Evolutionary conservation across 1,140 invertebrate species (phyloP).

Genomic region (Centruroides sculpturatus): DNA sequence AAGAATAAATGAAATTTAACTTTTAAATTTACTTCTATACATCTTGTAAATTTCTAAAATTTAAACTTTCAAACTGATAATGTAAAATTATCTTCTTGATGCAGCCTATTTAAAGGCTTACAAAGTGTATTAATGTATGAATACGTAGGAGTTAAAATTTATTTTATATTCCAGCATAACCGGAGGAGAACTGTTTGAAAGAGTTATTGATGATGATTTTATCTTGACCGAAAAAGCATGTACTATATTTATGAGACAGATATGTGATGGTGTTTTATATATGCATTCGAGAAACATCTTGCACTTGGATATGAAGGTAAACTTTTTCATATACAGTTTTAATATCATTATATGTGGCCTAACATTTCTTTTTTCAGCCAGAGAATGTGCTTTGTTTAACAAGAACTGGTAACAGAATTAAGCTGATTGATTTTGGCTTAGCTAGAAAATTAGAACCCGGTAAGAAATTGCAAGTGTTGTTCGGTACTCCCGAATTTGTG

Average conservation of each 20-base stretch:
- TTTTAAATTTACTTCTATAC: too few species aligned
- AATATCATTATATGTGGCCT: too few species aligned
- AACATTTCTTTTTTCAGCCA: conserved; percentile 46
- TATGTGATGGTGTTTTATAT: conserved; percentile 91
- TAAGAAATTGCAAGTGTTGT: conserved; percentile 64
- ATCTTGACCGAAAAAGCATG: conserved; percentile 88
- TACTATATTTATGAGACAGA: conserved; percentile 90
- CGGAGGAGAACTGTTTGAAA: conserved; percentile 93
- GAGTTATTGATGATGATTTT: conserved; percentile 96
- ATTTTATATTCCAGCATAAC: conserved; percentile 51
- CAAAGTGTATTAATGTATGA: too few species aligned
- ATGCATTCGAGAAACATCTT: conserved; percentile 96
- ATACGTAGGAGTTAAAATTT: too few species aligned
- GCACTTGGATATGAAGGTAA: conserved; percentile 55
- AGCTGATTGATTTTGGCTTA: conserved; percentile 95
- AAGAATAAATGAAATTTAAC: too few species aligned
- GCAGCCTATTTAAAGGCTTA: too few species aligned
- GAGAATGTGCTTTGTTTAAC: conserved; percentile 95
- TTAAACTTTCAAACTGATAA: too few species aligned
- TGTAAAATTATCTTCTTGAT: too few species aligned
- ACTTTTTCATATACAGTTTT: not conserved
- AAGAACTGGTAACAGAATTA: conserved; percentile 87
- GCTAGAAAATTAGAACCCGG: conserved; percentile 80
- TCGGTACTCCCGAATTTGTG: conserved; percentile 97
- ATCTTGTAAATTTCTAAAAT: too few species aligned